Evolutionary conservation across 2,113 vertebrate genomes (phyloP).

Genomic region (Natator depressus): DNA sequence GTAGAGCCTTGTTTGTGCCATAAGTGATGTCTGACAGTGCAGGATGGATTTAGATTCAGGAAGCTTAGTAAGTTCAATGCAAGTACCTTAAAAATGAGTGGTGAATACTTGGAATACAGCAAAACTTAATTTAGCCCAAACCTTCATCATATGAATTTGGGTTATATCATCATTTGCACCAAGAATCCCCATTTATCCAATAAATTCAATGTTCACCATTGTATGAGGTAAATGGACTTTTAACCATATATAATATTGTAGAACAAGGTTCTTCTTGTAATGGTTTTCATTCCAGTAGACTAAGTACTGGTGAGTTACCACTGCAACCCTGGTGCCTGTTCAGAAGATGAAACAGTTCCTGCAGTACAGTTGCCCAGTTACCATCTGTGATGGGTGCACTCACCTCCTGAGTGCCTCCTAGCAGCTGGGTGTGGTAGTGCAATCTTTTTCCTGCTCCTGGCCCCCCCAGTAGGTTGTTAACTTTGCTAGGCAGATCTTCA

Average conservation of each 20-base stretch:
- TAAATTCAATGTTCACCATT: neutral
- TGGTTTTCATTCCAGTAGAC: neutral
- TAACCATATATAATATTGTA: neutral
- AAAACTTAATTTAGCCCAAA: neutral
- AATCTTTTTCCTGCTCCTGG: no score
- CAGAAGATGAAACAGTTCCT: neutral
- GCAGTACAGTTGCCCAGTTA: neutral
- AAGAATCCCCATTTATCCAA: neutral
- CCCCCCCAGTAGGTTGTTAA: no score
- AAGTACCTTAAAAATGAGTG: neutral
- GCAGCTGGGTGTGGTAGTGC: no score
- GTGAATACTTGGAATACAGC: neutral
- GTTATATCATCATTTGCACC: neutral
- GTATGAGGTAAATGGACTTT: neutral
- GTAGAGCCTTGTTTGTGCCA: neutral
- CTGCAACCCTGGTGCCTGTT: neutral
- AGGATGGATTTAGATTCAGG: neutral
- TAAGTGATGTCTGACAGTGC: neutral
- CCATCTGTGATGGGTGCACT: neutral
- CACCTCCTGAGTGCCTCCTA: no score
- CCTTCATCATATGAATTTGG: neutral
- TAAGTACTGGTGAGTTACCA: neutral
- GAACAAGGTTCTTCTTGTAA: neutral
- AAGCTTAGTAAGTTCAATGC: neutral
- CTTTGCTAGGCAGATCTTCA: no score